Evolutionary conservation across 2,113 vertebrate genomes (phyloP).

Genomic region (Corythornis cristatus): DNA sequence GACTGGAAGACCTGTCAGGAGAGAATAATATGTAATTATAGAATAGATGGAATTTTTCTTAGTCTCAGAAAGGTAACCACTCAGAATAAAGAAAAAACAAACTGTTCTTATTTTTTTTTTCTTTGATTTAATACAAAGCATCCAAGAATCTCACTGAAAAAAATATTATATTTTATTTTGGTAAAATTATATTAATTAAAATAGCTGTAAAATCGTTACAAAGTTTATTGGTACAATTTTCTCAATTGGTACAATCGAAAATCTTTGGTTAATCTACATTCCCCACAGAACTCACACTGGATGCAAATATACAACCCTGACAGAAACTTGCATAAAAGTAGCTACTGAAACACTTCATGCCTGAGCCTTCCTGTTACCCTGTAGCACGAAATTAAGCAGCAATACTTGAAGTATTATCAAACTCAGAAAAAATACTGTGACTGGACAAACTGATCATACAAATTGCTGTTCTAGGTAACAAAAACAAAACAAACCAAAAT

Average conservation of each 20-base stretch:
- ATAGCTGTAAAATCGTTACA: background rate
- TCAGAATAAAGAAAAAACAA: background rate
- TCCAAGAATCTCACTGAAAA: background rate
- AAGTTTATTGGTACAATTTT: background rate
- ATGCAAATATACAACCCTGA: fast-evolving
- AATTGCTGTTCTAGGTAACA: background rate
- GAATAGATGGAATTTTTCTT: background rate
- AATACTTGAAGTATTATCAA: background rate
- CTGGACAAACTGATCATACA: background rate
- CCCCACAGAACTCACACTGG: background rate
- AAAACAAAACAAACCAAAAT: background rate
- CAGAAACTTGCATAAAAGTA: background rate
- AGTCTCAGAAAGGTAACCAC: background rate
- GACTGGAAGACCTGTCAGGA: background rate
- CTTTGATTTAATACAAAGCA: background rate
- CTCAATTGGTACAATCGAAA: background rate
- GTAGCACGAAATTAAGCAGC: background rate
- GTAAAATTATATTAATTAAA: background rate
- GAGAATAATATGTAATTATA: background rate
- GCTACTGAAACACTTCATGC: background rate
- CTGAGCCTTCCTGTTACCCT: background rate
- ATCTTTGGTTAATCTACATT: fast-evolving
- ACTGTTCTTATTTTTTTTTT: background rate
- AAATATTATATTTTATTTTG: background rate
- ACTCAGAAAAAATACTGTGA: background rate